Percentiles rank a stretch among this genome's conserved stretches.
Evolutionary conservation across 2,888 invertebrate genomes (phyloP).

Genomic region (Cyaniris semiargus): DNA sequence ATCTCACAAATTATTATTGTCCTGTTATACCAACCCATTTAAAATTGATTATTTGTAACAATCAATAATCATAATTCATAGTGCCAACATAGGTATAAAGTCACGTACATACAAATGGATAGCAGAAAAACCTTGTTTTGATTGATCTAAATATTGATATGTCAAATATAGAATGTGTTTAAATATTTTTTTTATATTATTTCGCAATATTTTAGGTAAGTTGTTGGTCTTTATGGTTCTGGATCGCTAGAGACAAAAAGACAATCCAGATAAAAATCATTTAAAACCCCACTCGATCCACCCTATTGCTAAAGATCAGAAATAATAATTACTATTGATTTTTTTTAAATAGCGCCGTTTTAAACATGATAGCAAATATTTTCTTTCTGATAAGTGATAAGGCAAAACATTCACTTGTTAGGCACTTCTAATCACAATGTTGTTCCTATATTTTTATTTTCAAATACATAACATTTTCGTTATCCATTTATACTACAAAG

Average conservation of each 20-base stretch:
- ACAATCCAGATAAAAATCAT: background rate
- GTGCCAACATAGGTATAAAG: background rate
- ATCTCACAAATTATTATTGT: background rate
- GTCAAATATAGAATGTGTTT: too few species aligned
- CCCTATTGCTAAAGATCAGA: background rate
- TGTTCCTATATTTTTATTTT: background rate
- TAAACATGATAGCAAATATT: background rate
- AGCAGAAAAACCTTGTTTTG: background rate
- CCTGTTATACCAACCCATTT: background rate
- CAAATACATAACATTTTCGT: background rate
- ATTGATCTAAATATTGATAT: background rate
- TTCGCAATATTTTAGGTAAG: background rate
- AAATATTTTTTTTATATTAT: too few species aligned
- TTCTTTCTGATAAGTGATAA: background rate
- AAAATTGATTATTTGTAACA: background rate
- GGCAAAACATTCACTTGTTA: too few species aligned
- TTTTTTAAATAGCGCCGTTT: background rate
- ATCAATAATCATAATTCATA: too few species aligned
- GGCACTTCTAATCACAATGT: conserved; percentile 3
- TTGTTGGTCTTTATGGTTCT: background rate
- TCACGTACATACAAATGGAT: background rate
- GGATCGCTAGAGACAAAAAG: background rate
- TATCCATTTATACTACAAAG: background rate
- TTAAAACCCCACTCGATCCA: too few species aligned
- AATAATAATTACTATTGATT: background rate